These are phyloP conservation scores for Solenopsis invicta DNA, from an alignment of 1,140 invertebrate species.

Conservation along the genomic window DNA sequence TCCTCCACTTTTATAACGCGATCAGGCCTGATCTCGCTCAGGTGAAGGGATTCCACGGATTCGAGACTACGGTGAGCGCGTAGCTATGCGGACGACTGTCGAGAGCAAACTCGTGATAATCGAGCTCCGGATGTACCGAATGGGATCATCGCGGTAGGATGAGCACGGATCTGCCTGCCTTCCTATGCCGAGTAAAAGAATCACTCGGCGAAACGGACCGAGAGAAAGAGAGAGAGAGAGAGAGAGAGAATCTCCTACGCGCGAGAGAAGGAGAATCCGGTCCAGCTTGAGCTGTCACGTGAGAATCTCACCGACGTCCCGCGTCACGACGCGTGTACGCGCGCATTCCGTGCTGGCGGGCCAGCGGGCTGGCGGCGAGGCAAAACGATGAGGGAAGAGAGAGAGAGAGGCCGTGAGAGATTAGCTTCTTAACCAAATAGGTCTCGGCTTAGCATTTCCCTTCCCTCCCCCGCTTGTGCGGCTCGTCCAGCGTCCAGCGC, in stretches of 20 bases:
- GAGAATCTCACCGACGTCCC: slow-evolving; percentile 64
- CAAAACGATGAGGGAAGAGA: slow-evolving; percentile 53
- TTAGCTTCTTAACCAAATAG: slow-evolving; percentile 80
- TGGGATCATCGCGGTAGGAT: slow-evolving; percentile 81
- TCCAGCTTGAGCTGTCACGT: slow-evolving; percentile 71
- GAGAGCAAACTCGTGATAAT: slow-evolving; percentile 68
- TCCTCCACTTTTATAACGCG: slow-evolving; percentile 34
- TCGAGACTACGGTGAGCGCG: slow-evolving; percentile 38
- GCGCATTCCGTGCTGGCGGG: slow-evolving; percentile 62
- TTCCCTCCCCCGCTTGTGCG: slow-evolving; percentile 38
- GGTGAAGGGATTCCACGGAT: slow-evolving; percentile 52
- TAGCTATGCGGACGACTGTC: slow-evolving; percentile 57
- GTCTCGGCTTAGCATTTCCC: slow-evolving; percentile 59
- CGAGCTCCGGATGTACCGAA: slow-evolving; percentile 76
- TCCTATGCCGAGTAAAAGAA: slow-evolving; percentile 53
- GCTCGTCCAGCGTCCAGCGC: slow-evolving; percentile 6
- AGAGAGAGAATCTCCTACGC: slow-evolving; percentile 65
- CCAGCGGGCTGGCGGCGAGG: slow-evolving; percentile 25
- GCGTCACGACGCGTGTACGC: slow-evolving; percentile 63
- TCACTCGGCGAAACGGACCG: slow-evolving; percentile 42
- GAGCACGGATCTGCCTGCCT: slow-evolving; percentile 83
- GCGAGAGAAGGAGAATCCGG: slow-evolving; percentile 64
- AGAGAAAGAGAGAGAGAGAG: not conserved
- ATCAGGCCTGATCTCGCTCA: slow-evolving; percentile 39
- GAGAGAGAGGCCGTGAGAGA: slow-evolving; percentile 66